Evolutionary conservation across 2,888 invertebrate genomes (phyloP), one percentile per base, ranked within the genome.

Genomic region (Plagodis pulveraria): DNA sequence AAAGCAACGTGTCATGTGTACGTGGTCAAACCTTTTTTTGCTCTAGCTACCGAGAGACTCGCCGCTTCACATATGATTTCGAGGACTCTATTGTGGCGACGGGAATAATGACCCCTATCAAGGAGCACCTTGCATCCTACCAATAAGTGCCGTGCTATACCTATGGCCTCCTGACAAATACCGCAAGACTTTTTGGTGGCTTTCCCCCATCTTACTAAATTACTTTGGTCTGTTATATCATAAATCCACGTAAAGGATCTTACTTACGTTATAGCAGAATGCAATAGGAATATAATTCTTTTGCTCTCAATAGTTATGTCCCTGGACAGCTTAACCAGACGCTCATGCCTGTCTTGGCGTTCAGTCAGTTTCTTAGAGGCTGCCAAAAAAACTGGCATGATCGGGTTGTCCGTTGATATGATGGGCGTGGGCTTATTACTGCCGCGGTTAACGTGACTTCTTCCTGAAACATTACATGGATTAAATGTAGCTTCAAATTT

Each of bases 281-380:
- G 98, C 22, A 98, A 86, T 9, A 97, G 85, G 81, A 98, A 98
- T 69, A 98, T 98, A 6, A 97, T 96, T 61, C 98, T 91, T 80
- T 98, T 98, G 84, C 98, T 97, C 77, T 98, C 66, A 32, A 69
- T 65, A 7, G 65, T 67, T 52, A 73, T 47, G 22, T 69, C 69
- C 41, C 69, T 52, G 32, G 66, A 67, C 33, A 65, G 59, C 60
- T 71, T 69, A 0, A 65, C 62, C 32, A 69, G 49, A 12, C 59
- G 60, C 54, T 69, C 69, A 11, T 66, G 62, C 34, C 63, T 42
- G 43, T 69, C 66, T 34, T 69, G 66, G 7, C 65, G 54, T n/a
- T 56, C 54, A 0, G 62, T 65, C 0, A 69, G 60, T 33, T 54
- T 47, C 32, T 35, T 48, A 9, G 58, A 50, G 4, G 62, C 57